Evolutionary conservation across 2,113 vertebrate genomes (phyloP).

Genomic region (Dipodomys stephensi): DNA sequence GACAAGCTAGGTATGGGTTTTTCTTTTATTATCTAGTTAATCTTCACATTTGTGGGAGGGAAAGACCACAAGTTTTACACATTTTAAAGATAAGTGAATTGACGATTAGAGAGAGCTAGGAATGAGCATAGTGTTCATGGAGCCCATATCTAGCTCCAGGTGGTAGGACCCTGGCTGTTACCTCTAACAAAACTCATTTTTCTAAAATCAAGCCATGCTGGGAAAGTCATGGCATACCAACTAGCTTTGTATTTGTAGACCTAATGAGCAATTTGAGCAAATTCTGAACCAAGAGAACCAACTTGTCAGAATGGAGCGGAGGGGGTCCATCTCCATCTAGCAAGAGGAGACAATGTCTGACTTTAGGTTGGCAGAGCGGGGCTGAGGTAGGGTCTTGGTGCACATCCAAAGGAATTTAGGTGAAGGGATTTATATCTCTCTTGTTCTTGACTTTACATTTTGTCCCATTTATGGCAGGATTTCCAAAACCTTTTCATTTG

Average conservation of each 20-base stretch:
- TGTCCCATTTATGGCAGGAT: background rate
- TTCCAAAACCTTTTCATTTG: background rate
- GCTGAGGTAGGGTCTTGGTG: accelerated
- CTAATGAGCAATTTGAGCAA: no score
- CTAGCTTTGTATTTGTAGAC: no score
- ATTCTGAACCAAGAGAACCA: background rate
- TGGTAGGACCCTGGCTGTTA: no score
- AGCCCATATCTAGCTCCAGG: background rate
- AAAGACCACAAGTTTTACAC: background rate
- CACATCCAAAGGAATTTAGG: background rate
- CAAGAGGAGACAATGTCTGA: background rate
- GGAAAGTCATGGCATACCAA: no score
- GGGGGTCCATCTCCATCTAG: background rate
- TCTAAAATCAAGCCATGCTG: no score
- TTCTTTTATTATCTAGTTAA: background rate
- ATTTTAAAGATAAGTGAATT: background rate
- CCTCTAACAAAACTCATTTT: background rate
- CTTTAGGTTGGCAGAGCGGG: background rate
- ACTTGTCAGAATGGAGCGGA: background rate
- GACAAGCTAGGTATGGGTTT: background rate
- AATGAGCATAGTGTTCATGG: background rate
- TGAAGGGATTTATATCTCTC: background rate
- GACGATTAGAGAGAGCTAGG: background rate
- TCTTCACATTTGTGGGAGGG: background rate
- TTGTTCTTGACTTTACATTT: background rate